These are phyloP conservation scores for Emydura subglobosa DNA, from an alignment of 2,113 vertebrate species.

Conservation along the genomic window DNA sequence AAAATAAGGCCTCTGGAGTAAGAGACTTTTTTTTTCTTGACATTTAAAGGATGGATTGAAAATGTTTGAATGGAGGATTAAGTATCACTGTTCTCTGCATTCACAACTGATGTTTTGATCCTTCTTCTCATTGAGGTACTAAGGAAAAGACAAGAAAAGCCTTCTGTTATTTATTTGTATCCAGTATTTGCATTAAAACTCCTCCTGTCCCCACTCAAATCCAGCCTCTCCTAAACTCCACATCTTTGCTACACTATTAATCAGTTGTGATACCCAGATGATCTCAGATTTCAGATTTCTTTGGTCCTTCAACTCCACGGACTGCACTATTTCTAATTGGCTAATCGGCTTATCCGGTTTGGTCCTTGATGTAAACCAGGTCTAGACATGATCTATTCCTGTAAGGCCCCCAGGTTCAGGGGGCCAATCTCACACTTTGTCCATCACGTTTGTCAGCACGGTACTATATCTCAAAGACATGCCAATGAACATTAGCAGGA, in stretches of 20 bases:
- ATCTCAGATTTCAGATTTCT: conserved; percentile 64
- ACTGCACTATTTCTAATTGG: conserved; percentile 74
- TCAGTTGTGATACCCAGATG: conserved; percentile 72
- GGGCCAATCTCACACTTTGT: conserved; percentile 72
- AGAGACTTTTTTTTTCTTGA: neutral
- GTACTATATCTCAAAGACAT: conserved; percentile 73
- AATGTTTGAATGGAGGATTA: conserved; percentile 17
- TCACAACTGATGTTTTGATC: conserved; percentile 24
- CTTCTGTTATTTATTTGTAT: conserved; percentile 31
- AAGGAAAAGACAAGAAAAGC: neutral
- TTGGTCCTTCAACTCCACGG: conserved; percentile 53
- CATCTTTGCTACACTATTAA: conserved; percentile 48
- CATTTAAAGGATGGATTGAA: conserved; percentile 39
- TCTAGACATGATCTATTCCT: conserved; percentile 73
- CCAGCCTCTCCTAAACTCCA: conserved; percentile 21
- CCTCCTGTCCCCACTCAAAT: neutral
- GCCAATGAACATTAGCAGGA: conserved; percentile 69
- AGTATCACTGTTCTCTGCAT: neutral
- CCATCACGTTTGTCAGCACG: conserved; percentile 70
- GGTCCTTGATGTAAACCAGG: conserved; percentile 72
- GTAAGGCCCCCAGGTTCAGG: conserved; percentile 67
- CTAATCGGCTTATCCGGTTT: conserved; percentile 73
- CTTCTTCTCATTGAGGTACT: conserved; percentile 27
- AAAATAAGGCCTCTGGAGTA: conserved; percentile 11
- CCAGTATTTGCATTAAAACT: conserved; percentile 27